Conservation (phyloP, 2,888 invertebrate species). For the Hirtodrosophila histrioides region DNA sequence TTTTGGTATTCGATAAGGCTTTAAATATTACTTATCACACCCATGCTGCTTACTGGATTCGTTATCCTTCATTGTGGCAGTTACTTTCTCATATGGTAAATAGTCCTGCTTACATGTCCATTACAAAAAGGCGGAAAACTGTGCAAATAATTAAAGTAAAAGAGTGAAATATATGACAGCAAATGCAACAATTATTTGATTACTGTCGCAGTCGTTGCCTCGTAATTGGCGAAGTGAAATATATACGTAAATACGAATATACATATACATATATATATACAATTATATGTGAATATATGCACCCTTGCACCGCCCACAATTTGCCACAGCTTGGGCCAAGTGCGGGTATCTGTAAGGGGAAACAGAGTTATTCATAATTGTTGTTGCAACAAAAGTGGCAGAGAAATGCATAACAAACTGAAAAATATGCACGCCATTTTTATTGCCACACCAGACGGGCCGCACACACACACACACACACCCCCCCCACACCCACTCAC, state of each 20-base stretch:
- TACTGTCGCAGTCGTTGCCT: constrained; percentile 65
- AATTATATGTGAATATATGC: neutral
- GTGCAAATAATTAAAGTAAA: constrained; percentile 66
- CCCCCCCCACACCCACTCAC: constrained; percentile 15
- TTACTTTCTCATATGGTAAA: neutral
- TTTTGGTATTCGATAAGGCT: neutral
- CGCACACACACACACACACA: constrained; percentile 21
- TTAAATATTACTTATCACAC: neutral
- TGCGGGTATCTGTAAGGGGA: neutral
- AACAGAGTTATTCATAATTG: constrained; percentile 75
- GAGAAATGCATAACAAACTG: constrained; percentile 78
- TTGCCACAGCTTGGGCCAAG: constrained; percentile 54
- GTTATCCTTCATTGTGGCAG: neutral
- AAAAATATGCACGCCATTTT: constrained; percentile 76
- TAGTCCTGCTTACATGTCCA: constrained; percentile 18
- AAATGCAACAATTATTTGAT: constrained; percentile 77
- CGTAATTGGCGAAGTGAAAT: constrained; percentile 73
- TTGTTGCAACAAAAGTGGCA: constrained; percentile 76
- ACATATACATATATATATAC: constrained; percentile 3
- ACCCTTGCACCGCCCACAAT: constrained; percentile 42
- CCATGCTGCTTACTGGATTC: neutral
- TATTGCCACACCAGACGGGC: constrained; percentile 70
- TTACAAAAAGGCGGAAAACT: constrained; percentile 48
- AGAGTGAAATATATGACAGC: constrained; percentile 62
- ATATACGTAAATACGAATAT: constrained; percentile 43